A percentile compares a stretch with the other conserved stretches of the same genome.
Conservation (phyloP, 1,140 invertebrate species). For the Scaptomyza montana region DNA sequence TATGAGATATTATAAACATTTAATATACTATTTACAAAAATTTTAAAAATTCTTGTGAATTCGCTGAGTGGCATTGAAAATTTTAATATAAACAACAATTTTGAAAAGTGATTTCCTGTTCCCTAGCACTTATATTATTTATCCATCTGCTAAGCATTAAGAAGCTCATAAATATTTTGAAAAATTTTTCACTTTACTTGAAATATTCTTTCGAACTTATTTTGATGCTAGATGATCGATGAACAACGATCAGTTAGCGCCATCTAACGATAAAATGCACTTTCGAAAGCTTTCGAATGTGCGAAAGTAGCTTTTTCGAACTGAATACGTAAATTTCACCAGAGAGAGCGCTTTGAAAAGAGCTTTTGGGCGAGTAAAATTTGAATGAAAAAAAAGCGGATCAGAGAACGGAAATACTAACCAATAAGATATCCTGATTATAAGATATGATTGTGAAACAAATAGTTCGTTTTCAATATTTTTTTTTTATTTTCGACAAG, state of each 20-base stretch:
- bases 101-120: slow-evolving; percentile 37
- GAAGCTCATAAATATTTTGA: not conserved
- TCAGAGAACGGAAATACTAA: not conserved
- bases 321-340: not conserved
- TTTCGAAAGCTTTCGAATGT: slow-evolving; percentile 53
- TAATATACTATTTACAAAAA: slow-evolving; percentile 1
- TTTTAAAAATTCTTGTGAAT: slow-evolving; percentile 6
- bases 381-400: not conserved
- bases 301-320: slow-evolving; percentile 52
- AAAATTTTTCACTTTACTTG: slow-evolving; percentile 3
- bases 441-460: not conserved
- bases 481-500: slow-evolving; percentile 74
- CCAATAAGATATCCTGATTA: too few relatives aligned
- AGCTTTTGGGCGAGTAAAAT: slow-evolving; percentile 18
- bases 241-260: slow-evolving; percentile 42
- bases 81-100: slow-evolving; percentile 34
- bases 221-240: not conserved
- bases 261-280: slow-evolving; percentile 37
- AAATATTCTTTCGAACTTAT: not conserved
- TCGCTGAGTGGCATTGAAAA: slow-evolving; percentile 15
- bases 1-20: not conserved
- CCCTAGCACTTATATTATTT: slow-evolving; percentile 6
- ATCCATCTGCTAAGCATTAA: slow-evolving; percentile 16
- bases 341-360: slow-evolving; percentile 45
- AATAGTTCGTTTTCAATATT: slow-evolving; percentile 47